These are phyloP conservation scores for Harlomillsia oculata DNA, from an alignment of 1,140 invertebrate species.

Conservation along the genomic window DNA sequence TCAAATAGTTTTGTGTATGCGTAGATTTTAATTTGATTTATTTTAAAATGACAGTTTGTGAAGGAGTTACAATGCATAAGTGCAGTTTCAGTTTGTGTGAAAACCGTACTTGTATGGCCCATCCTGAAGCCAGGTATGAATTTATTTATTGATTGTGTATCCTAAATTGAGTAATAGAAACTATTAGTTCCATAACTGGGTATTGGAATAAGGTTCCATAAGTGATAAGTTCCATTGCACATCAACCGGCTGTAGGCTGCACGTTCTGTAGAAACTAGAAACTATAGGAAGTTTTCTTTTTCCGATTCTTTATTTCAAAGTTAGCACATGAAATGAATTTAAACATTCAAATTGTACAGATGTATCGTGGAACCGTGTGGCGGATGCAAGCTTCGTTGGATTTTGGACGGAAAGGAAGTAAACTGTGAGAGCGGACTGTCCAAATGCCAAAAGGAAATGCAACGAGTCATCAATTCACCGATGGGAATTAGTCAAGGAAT, in stretches of 20 bases:
- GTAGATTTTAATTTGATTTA: neutral
- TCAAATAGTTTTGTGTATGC: neutral
- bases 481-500: conserved; percentile 25
- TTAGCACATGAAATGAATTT: too few relatives aligned
- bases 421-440: conserved; percentile 40
- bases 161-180: too few relatives aligned
- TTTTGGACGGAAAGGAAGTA: conserved; percentile 37
- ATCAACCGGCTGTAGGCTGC: too few relatives aligned
- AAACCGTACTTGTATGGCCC: conserved; percentile 39
- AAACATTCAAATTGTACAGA: too few relatives aligned
- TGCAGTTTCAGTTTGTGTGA: conserved; percentile 40
- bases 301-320: too few relatives aligned
- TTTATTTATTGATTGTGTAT: too few relatives aligned
- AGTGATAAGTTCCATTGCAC: too few relatives aligned
- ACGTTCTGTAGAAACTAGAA: too few relatives aligned
- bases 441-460: conserved; percentile 40
- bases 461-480: conserved; percentile 36
- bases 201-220: too few relatives aligned
- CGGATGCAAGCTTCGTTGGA: conserved; percentile 39
- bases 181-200: too few relatives aligned
- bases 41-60: conserved; percentile 37
- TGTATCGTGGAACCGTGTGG: conserved; percentile 42
- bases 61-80: conserved; percentile 39
- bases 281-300: too few relatives aligned
- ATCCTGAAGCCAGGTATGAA: conserved; percentile 41